These are phyloP conservation scores for Pemphredon lugubris DNA, from an alignment of 2,888 invertebrate genomes.

Conservation along the genomic window DNA sequence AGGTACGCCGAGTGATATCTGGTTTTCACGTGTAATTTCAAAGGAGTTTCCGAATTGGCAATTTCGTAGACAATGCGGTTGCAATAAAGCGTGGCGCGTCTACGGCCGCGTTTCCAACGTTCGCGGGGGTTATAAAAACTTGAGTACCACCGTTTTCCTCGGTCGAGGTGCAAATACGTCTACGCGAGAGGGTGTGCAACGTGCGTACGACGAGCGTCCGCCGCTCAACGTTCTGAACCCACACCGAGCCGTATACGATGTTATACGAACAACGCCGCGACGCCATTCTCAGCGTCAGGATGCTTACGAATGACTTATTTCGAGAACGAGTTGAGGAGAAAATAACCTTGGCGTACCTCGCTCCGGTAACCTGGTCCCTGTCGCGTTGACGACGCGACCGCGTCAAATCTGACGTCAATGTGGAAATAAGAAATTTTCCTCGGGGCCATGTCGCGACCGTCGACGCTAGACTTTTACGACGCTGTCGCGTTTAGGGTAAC, in stretches of 20 bases:
- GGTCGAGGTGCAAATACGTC: not conserved
- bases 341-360: conserved; percentile 14
- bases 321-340: conserved; percentile 19
- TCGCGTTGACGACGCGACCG: conserved; percentile 13
- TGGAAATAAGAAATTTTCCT: conserved; percentile 25
- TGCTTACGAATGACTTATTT: conserved; percentile 23
- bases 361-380: not conserved
- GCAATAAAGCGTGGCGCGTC: conserved; percentile 2
- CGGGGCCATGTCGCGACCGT: too few species aligned
- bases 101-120: conserved; percentile 1
- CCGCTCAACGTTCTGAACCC: too few species aligned
- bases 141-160: not conserved
- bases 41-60: not conserved
- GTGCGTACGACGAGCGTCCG: too few species aligned
- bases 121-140: not conserved
- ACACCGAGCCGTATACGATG: conserved; percentile 4
- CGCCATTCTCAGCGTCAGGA: conserved; percentile 24
- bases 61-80: not conserved
- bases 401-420: conserved; percentile 12
- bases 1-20: too few species aligned
- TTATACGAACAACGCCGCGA: conserved; percentile 23
- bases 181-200: not conserved
- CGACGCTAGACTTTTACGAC: conserved; percentile 8
- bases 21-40: conserved; percentile 3
- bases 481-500: conserved; percentile 3